Evolutionary conservation across 1,140 invertebrate genomes (phyloP).

Genomic region (Macrostomum lignano): DNA sequence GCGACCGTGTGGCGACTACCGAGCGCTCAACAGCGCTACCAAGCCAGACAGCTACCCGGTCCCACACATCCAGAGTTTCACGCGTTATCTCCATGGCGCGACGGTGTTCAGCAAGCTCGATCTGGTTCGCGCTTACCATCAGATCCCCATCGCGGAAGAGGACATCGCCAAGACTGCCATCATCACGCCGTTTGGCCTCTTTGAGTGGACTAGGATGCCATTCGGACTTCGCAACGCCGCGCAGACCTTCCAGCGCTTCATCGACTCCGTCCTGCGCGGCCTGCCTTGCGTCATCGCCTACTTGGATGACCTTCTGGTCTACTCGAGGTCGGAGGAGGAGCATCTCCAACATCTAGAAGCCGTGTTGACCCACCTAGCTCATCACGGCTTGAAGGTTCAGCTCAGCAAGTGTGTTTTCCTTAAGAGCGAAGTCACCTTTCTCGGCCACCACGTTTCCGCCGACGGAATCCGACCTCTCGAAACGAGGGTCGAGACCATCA

Average conservation of each 20-base stretch:
- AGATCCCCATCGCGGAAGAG: too few relatives aligned
- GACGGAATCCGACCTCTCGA: too few relatives aligned
- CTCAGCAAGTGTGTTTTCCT: neutral
- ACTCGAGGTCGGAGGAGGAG: constrained; percentile 5
- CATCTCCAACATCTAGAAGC: constrained; percentile 6
- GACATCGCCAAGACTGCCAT: constrained; percentile 10
- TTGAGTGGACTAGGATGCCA: constrained; percentile 9
- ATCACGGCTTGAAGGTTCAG: neutral
- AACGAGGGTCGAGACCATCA: too few relatives aligned
- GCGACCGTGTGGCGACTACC: too few relatives aligned
- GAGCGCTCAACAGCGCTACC: too few relatives aligned
- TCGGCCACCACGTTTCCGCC: neutral
- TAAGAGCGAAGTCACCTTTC: neutral
- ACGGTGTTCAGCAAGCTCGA: too few relatives aligned
- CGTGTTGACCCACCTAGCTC: neutral
- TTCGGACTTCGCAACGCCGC: constrained; percentile 9
- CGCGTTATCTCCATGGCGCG: too few relatives aligned
- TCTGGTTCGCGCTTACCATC: too few relatives aligned
- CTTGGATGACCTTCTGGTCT: constrained; percentile 10
- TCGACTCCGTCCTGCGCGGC: constrained; percentile 7
- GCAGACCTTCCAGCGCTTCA: constrained; percentile 9
- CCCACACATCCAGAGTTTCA: too few relatives aligned
- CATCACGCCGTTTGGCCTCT: constrained; percentile 10
- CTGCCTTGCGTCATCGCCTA: constrained; percentile 7
- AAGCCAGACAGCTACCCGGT: too few relatives aligned